phyloP scores from a whole-genome alignment of 2,113 vertebrate species.

The Cnemophilus loriae region DNA sequence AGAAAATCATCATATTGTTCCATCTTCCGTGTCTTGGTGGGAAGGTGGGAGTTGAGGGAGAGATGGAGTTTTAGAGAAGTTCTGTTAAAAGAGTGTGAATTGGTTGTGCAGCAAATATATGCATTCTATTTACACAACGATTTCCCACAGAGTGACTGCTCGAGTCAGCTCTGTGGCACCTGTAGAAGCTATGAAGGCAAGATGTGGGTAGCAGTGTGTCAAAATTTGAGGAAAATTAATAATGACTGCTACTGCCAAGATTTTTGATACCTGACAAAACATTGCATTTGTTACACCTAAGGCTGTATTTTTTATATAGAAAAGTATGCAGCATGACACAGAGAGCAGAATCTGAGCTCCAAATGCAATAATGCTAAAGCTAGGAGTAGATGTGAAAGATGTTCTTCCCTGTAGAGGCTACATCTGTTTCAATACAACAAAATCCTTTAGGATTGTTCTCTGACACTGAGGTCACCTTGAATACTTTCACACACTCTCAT shows the following conservation, averaged over 20 bases:
- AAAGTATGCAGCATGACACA: background rate
- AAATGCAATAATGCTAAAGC: background rate
- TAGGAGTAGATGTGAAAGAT: background rate
- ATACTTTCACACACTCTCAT: background rate
- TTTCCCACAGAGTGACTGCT: background rate
- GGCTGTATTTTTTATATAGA: background rate
- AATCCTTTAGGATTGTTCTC: background rate
- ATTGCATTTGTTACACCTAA: background rate
- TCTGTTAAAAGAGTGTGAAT: background rate
- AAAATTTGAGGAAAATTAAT: background rate
- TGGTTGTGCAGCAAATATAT: background rate
- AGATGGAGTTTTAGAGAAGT: rapidly evolving
- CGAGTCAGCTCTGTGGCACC: background rate
- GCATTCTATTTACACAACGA: background rate
- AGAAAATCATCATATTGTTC: background rate
- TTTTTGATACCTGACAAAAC: background rate
- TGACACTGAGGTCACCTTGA: background rate
- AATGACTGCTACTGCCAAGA: background rate
- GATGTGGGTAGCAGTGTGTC: background rate
- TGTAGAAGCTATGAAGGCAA: background rate
- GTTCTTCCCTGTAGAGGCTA: background rate
- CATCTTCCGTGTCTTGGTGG: background rate
- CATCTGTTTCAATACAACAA: background rate
- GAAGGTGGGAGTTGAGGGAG: background rate
- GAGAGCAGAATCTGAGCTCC: background rate